phyloP scores from a whole-genome alignment of 2,797 vertebrate genomes.

The Cirrhinus molitorella region DNA sequence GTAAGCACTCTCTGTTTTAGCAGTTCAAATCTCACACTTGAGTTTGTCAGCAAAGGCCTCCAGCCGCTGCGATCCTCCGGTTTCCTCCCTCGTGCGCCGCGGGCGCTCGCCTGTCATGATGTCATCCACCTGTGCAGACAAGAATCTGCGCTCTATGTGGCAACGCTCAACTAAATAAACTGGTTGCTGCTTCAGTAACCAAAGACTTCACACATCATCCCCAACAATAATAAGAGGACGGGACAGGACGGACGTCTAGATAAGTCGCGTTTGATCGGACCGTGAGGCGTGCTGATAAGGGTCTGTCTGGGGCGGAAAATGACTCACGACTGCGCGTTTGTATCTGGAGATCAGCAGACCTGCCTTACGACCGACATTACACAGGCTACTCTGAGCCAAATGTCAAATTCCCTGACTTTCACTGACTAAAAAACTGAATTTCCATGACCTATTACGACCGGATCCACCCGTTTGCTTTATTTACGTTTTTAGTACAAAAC shows the following conservation, averaged over 20 bases:
- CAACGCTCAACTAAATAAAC: slow-evolving; percentile 46
- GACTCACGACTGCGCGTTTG: slow-evolving; percentile 50
- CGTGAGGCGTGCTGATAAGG: slow-evolving; percentile 53
- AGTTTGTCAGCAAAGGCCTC: slow-evolving; percentile 11
- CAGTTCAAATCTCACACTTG: neutral
- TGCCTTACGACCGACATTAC: slow-evolving; percentile 48
- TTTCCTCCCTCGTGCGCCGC: neutral
- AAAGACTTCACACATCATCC: slow-evolving; percentile 69
- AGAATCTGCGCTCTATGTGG: slow-evolving; percentile 70
- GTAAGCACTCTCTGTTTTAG: too few relatives aligned
- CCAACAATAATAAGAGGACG: slow-evolving; percentile 45
- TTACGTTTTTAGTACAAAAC: too few relatives aligned
- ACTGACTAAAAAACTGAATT: too few relatives aligned
- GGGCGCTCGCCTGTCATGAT: slow-evolving; percentile 66
- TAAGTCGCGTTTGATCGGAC: slow-evolving; percentile 58
- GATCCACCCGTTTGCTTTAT: too few relatives aligned
- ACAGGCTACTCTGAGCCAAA: too few relatives aligned
- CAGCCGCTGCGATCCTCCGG: slow-evolving; percentile 24
- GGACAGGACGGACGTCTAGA: slow-evolving; percentile 51
- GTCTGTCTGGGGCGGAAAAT: slow-evolving; percentile 43
- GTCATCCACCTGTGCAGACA: slow-evolving; percentile 71
- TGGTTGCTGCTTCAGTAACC: slow-evolving; percentile 63
- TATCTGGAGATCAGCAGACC: slow-evolving; percentile 40
- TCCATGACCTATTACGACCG: too few relatives aligned
- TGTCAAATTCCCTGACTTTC: too few relatives aligned